Conservation (phyloP, 2,888 invertebrate genomes). For the Tachystola acroxantha region DNA sequence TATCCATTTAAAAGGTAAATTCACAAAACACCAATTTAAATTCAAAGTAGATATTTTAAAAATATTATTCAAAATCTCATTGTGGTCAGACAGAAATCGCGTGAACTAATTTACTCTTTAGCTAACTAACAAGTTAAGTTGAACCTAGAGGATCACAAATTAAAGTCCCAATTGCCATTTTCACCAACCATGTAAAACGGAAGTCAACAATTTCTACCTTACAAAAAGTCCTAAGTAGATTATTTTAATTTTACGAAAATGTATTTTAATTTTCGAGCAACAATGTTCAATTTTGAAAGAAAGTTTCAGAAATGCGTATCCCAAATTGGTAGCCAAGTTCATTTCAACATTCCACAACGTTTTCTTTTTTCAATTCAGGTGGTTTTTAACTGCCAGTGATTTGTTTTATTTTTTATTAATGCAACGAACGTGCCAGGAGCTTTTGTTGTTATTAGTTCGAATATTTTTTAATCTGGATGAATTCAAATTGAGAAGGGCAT, state of each 20-base stretch:
- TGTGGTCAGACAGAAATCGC: background rate
- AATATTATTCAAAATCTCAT: no score
- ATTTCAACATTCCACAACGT: slow-evolving; percentile 64
- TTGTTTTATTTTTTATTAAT: slow-evolving; percentile 47
- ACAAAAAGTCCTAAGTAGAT: slow-evolving; percentile 17
- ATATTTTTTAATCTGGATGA: background rate
- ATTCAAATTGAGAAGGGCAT: background rate
- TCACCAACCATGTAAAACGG: slow-evolving; percentile 27
- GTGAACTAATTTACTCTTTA: slow-evolving; percentile 5
- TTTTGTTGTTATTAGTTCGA: slow-evolving; percentile 14
- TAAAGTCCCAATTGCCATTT: slow-evolving; percentile 8
- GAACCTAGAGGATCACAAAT: slow-evolving; percentile 3
- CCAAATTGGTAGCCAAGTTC: slow-evolving; percentile 62
- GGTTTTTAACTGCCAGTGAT: slow-evolving; percentile 62
- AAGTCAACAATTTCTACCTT: slow-evolving; percentile 36
- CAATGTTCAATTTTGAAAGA: slow-evolving; percentile 40
- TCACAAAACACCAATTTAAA: no score
- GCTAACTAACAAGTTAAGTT: slow-evolving; percentile 5
- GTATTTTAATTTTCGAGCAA: slow-evolving; percentile 26
- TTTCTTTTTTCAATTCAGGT: slow-evolving; percentile 62
- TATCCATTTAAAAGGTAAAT: no score
- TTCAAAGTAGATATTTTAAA: no score
- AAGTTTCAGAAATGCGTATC: slow-evolving; percentile 43
- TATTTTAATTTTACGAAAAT: slow-evolving; percentile 23
- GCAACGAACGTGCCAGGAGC: slow-evolving; percentile 18